These are phyloP conservation scores for Acrocephalus arundinaceus DNA, from an alignment of 2,113 vertebrate genomes.

Conservation along the genomic window DNA sequence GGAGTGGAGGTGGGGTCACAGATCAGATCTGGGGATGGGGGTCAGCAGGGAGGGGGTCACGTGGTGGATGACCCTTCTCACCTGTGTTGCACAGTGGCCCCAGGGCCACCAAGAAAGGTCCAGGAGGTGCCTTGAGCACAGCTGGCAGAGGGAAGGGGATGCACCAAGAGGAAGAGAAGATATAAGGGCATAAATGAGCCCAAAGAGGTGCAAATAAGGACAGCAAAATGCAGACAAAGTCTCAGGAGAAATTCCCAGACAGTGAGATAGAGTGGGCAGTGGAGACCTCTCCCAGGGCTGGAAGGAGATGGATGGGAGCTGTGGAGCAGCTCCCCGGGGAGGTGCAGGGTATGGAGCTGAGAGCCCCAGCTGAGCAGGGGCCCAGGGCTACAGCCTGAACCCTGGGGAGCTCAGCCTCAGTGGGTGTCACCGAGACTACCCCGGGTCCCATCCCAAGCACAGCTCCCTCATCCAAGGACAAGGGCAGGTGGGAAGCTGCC, in stretches of 20 bases:
- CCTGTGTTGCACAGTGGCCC: rapidly evolving
- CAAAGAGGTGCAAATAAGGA: conserved; percentile 55
- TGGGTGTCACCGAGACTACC: rapidly evolving
- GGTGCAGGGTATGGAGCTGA: rapidly evolving
- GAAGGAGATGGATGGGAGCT: background rate
- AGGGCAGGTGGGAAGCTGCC: rapidly evolving
- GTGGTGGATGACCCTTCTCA: background rate
- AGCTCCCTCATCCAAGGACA: background rate
- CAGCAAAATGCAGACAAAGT: conserved; percentile 20
- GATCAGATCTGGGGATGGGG: background rate
- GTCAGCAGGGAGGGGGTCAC: background rate
- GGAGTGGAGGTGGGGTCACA: background rate
- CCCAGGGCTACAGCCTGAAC: rapidly evolving
- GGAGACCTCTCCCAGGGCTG: background rate
- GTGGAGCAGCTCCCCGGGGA: background rate
- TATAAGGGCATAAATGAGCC: background rate
- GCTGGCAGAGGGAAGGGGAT: background rate
- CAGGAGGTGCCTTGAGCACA: background rate
- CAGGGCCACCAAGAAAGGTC: background rate
- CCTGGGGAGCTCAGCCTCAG: background rate
- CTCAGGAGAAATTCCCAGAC: conserved; percentile 67
- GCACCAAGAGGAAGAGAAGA: background rate
- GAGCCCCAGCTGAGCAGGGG: background rate
- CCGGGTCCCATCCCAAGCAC: background rate
- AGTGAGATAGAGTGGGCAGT: conserved; percentile 32